These are phyloP conservation scores for Lamprotornis superbus DNA, from an alignment of 2,113 vertebrate genomes.

Conservation along the genomic window DNA sequence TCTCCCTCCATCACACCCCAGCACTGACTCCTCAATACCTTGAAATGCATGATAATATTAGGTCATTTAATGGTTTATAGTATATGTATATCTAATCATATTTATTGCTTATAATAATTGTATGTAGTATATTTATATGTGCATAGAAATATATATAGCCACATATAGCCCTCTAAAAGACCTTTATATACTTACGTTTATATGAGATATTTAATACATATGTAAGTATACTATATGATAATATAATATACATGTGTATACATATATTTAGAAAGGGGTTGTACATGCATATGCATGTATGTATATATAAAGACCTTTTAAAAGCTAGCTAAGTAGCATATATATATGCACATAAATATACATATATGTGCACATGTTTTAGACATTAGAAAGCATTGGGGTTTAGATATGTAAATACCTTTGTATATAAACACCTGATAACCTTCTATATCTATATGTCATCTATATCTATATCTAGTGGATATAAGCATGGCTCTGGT, in stretches of 20 bases:
- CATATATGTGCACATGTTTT: neutral
- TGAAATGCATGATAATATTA: neutral
- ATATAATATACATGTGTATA: neutral
- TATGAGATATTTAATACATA: neutral
- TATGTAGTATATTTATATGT: neutral
- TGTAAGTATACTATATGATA: neutral
- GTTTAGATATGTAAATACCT: neutral
- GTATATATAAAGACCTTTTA: neutral
- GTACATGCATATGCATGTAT: too few relatives aligned
- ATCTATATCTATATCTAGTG: neutral
- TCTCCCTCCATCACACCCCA: neutral
- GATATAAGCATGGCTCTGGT: neutral
- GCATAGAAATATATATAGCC: neutral
- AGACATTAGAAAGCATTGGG: neutral
- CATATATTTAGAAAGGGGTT: neutral
- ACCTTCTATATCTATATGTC: rapidly evolving
- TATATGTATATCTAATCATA: neutral
- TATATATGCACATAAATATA: neutral
- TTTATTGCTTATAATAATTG: neutral
- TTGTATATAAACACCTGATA: neutral
- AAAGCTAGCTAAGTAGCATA: neutral
- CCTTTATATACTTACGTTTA: neutral
- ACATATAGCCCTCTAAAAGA: neutral
- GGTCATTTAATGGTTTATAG: neutral
- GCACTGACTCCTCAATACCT: neutral